Percentiles rank a stretch among this genome's conserved stretches.
Evolutionary conservation across 1,140 invertebrate species (phyloP).

Genomic region (Euura saliciscinereae): DNA sequence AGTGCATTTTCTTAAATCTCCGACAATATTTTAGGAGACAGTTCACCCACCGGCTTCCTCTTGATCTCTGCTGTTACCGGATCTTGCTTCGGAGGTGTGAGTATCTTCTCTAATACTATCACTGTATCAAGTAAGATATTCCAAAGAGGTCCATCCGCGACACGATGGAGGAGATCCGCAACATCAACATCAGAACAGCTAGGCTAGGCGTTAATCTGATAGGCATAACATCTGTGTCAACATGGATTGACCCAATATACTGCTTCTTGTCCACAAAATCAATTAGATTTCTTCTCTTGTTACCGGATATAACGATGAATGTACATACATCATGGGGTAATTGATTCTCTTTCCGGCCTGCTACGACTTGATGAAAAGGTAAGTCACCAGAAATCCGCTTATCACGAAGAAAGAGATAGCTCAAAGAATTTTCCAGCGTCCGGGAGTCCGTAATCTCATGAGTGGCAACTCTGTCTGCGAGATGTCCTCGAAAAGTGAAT

Average conservation of each 20-base stretch:
- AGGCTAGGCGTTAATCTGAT: slow-evolving; percentile 59
- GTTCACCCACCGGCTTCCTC: too few relatives aligned
- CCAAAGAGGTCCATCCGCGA: slow-evolving; percentile 56
- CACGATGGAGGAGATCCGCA: slow-evolving; percentile 44
- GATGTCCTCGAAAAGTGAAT: too few relatives aligned
- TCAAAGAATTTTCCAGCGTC: too few relatives aligned
- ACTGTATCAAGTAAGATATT: slow-evolving; percentile 25
- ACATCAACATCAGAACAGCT: slow-evolving; percentile 46
- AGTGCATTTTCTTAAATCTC: too few relatives aligned
- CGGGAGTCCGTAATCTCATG: too few relatives aligned
- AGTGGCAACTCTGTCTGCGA: too few relatives aligned
- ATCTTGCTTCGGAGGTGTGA: not conserved
- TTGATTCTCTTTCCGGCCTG: slow-evolving; percentile 46
- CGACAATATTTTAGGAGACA: too few relatives aligned
- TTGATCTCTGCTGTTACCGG: too few relatives aligned
- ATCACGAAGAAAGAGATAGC: slow-evolving; percentile 56
- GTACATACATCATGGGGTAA: slow-evolving; percentile 46
- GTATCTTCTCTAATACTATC: not conserved
- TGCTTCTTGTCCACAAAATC: too few relatives aligned
- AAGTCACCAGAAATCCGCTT: slow-evolving; percentile 67
- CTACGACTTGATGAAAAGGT: slow-evolving; percentile 60
- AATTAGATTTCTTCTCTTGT: not conserved
- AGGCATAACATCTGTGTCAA: not conserved
- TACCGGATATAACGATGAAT: slow-evolving; percentile 50
- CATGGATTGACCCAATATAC: too few relatives aligned